Evolutionary conservation across 2,113 vertebrate genomes (phyloP).

Genomic region (Osmerus eperlanus): DNA sequence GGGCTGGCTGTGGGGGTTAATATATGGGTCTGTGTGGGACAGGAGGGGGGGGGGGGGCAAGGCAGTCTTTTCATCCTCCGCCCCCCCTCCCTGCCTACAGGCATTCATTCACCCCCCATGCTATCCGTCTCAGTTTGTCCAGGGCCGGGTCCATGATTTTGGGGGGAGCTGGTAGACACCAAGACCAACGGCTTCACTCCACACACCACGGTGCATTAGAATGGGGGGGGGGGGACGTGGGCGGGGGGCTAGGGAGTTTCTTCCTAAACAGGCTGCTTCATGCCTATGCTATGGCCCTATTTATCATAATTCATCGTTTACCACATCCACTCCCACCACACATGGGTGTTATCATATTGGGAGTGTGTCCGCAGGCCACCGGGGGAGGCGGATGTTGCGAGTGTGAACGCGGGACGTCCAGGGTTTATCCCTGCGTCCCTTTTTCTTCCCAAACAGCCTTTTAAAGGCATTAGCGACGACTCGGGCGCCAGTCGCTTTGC

Average conservation of each 20-base stretch:
- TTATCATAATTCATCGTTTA: constrained; percentile 71
- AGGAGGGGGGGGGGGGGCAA: not conserved
- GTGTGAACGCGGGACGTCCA: too few species aligned
- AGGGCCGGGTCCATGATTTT: constrained; percentile 36
- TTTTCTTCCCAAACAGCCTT: too few species aligned
- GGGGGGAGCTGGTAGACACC: constrained; percentile 1
- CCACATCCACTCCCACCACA: constrained; percentile 41
- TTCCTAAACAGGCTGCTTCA: constrained; percentile 46
- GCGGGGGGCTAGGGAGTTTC: constrained; percentile 26
- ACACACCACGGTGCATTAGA: constrained; percentile 53
- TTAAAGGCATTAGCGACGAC: too few species aligned
- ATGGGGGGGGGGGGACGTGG: not conserved
- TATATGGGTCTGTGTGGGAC: constrained; percentile 54
- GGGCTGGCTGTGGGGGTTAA: constrained; percentile 38
- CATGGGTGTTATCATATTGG: constrained; percentile 30
- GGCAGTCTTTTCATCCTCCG: constrained; percentile 38
- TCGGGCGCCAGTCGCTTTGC: too few species aligned
- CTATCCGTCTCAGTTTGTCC: constrained; percentile 23
- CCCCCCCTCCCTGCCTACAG: constrained; percentile 26
- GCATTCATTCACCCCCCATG: constrained; percentile 29
- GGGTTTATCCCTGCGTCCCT: too few species aligned
- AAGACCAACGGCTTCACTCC: constrained; percentile 8
- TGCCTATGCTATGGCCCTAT: constrained; percentile 64
- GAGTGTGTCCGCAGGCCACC: too few species aligned
- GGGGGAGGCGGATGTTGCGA: too few species aligned